Conservation (phyloP, 2,888 invertebrate species). For the Agriopis marginaria region DNA sequence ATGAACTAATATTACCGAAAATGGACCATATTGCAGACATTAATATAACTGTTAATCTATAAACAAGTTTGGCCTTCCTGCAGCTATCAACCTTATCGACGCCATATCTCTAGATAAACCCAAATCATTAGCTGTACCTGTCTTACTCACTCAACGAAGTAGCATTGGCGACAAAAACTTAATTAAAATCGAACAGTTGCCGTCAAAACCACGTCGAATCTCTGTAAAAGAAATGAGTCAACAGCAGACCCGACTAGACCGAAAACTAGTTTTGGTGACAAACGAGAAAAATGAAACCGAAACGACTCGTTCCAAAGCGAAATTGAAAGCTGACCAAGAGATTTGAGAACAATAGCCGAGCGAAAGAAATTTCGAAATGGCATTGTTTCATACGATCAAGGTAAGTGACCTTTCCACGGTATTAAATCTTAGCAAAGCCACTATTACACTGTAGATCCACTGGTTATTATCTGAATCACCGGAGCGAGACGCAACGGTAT, state of each 20-base stretch:
- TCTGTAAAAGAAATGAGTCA: slow-evolving; percentile 51
- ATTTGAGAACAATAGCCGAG: slow-evolving; percentile 43
- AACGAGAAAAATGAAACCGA: slow-evolving; percentile 49
- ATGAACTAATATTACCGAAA: slow-evolving; percentile 13
- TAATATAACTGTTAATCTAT: slow-evolving; percentile 14
- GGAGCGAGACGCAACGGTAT: slow-evolving; percentile 81
- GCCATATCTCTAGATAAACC: slow-evolving; percentile 31
- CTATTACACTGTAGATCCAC: slow-evolving; percentile 79
- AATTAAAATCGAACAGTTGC: slow-evolving; percentile 26
- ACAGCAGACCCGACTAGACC: slow-evolving; percentile 43
- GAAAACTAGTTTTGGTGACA: slow-evolving; percentile 55
- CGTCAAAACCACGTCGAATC: slow-evolving; percentile 34
- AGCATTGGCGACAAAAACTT: slow-evolving; percentile 16
- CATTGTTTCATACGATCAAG: slow-evolving; percentile 64
- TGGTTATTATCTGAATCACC: slow-evolving; percentile 80
- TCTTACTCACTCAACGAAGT: slow-evolving; percentile 26
- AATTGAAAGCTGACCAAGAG: slow-evolving; percentile 52
- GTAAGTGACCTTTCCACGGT: slow-evolving; percentile 82
- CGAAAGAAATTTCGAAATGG: slow-evolving; percentile 47
- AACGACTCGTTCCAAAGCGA: slow-evolving; percentile 55
- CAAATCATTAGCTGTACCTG: slow-evolving; percentile 25
- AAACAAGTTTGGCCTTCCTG: slow-evolving; percentile 25
- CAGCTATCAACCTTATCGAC: slow-evolving; percentile 25
- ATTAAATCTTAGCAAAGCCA: slow-evolving; percentile 79
- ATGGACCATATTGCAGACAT: slow-evolving; percentile 5